Evolutionary conservation across 2,113 vertebrate genomes (phyloP).

Genomic region (Lethenteron reissneri): DNA sequence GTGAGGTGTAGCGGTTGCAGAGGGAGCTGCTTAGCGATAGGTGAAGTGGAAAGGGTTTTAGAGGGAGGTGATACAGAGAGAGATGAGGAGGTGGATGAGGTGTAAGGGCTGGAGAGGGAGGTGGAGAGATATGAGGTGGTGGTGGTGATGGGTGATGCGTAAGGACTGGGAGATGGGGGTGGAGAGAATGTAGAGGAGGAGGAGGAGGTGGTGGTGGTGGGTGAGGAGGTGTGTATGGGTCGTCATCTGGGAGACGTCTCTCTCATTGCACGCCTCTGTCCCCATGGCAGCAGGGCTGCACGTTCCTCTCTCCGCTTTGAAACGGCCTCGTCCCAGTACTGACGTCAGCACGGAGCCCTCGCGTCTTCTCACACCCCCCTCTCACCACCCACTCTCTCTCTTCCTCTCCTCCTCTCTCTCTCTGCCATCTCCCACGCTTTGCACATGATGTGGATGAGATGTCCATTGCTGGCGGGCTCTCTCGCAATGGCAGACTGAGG

Average conservation of each 20-base stretch:
- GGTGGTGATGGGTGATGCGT: background rate
- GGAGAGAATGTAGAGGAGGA: background rate
- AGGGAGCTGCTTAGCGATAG: background rate
- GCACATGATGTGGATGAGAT: no score
- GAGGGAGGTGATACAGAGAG: background rate
- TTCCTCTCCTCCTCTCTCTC: no score
- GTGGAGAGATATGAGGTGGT: background rate
- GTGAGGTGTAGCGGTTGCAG: background rate
- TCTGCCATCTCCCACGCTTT: no score
- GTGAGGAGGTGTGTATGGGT: background rate
- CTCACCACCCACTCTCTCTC: no score
- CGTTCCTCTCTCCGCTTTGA: no score
- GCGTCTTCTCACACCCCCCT: no score
- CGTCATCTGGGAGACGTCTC: background rate
- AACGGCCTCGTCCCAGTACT: no score
- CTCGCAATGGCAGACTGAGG: no score
- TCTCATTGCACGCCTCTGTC: no score
- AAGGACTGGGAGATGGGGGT: background rate
- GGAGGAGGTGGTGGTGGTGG: background rate
- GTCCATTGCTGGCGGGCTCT: no score
- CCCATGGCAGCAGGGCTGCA: no score
- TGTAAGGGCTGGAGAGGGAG: background rate
- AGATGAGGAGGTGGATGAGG: background rate
- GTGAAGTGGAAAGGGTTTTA: background rate
- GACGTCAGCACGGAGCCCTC: no score